A percentile compares a stretch with the other conserved stretches of the same genome.
Evolutionary conservation across 1,140 invertebrate species (phyloP).

Genomic region (Temnothorax longispinosus): DNA sequence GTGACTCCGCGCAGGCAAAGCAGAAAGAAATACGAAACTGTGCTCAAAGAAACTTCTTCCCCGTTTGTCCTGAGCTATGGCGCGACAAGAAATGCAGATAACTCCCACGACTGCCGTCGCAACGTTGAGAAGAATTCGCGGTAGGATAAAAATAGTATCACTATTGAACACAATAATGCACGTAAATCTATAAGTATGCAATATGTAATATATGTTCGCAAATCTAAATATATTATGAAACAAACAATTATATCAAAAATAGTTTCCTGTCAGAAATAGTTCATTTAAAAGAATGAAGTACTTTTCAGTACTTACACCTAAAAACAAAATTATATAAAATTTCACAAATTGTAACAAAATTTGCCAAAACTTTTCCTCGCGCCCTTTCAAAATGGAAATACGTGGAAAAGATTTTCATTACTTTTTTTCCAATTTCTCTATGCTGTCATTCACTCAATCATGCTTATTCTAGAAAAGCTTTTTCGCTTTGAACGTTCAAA

Average conservation of each 20-base stretch:
- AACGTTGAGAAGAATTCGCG: conserved; percentile 10
- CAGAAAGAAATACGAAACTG: conserved; percentile 43
- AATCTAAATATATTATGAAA: conserved; percentile 5
- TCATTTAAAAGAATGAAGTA: not conserved
- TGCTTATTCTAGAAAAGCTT: conserved; percentile 1
- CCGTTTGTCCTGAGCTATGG: not conserved
- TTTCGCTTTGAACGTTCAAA: conserved; percentile 21
- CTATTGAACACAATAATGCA: not conserved
- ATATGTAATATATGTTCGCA: not conserved
- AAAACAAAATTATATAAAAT: not conserved
- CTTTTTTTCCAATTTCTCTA: not conserved
- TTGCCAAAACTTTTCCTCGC: not conserved
- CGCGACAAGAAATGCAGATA: conserved; percentile 21
- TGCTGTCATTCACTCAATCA: conserved; percentile 23
- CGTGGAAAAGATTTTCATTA: not conserved
- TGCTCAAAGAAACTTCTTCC: conserved; percentile 32
- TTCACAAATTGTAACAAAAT: not conserved
- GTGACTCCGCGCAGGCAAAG: conserved; percentile 13
- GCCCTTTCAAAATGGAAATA: not conserved
- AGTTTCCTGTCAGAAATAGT: not conserved
- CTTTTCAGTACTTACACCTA: not conserved
- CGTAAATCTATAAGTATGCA: not conserved
- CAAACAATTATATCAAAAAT: not conserved
- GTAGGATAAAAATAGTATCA: conserved; percentile 33
- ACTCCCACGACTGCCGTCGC: not conserved